A percentile compares a stretch with the other conserved stretches of the same genome.
These are phyloP conservation scores for Cyanoliseus patagonus DNA, from an alignment of 2,113 vertebrate genomes.

Conservation along the genomic window DNA sequence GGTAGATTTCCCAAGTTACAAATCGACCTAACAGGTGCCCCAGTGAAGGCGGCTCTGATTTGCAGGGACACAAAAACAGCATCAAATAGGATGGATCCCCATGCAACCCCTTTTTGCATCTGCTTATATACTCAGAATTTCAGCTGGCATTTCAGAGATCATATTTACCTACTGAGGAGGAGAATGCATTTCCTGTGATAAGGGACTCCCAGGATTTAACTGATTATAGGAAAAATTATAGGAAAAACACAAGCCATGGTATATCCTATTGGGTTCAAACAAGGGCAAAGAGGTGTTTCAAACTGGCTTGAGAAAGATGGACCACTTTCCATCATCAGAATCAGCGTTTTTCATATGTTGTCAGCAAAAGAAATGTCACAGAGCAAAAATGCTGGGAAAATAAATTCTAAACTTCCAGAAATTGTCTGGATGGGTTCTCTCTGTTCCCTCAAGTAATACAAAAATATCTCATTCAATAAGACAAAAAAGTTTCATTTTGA, in stretches of 20 bases:
- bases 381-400: background rate
- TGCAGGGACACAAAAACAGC: background rate
- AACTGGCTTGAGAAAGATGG: background rate
- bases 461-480: background rate
- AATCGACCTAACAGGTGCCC: background rate
- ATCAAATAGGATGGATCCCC: background rate
- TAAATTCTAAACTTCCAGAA: background rate
- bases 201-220: background rate
- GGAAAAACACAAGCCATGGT: background rate
- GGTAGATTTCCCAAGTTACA: slow-evolving; percentile 1
- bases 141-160: background rate
- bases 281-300: background rate
- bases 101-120: background rate
- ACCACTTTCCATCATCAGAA: background rate
- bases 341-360: background rate
- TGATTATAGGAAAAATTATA: background rate
- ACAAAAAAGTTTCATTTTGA: background rate
- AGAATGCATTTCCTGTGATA: background rate
- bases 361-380: background rate
- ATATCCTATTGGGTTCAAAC: background rate
- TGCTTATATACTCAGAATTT: background rate
- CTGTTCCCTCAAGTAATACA: background rate
- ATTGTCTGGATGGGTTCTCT: background rate
- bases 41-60: background rate
- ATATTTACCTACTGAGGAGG: background rate